Percentiles rank a stretch among this genome's conserved stretches.
Conservation (phyloP, 2,113 vertebrate genomes). For the Osmerus mordax region DNA sequence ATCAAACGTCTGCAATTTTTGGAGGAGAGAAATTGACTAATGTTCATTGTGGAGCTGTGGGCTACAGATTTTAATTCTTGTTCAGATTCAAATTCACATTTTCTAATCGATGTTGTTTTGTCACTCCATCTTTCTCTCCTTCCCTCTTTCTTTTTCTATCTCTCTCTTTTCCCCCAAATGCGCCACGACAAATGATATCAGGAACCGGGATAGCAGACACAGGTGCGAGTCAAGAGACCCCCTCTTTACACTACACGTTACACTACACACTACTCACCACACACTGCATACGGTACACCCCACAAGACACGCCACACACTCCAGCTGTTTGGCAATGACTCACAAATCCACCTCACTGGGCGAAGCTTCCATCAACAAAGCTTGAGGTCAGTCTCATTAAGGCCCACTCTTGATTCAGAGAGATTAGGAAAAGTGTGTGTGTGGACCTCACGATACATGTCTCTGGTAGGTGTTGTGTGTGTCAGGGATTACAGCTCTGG, state of each 20-base stretch:
- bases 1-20: slow-evolving; percentile 46
- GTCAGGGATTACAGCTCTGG: neutral
- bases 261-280: slow-evolving; percentile 8
- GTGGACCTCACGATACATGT: too few species aligned
- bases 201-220: slow-evolving; percentile 97
- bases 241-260: slow-evolving; percentile 3
- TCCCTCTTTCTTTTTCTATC: slow-evolving; percentile 48
- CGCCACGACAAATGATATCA: slow-evolving; percentile 59
- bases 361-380: neutral
- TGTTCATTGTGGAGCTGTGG: too few species aligned
- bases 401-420: slow-evolving; percentile 41
- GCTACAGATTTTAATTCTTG: slow-evolving; percentile 14
- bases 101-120: slow-evolving; percentile 39
- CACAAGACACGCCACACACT: neutral
- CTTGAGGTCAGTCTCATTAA: slow-evolving; percentile 32
- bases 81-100: slow-evolving; percentile 24
- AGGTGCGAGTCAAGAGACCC: slow-evolving; percentile 77
- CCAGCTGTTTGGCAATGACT: neutral
- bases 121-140: slow-evolving; percentile 22
- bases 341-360: too few species aligned
- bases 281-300: neutral
- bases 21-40: slow-evolving; percentile 37
- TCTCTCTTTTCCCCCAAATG: slow-evolving; percentile 52
- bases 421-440: too few species aligned
- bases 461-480: neutral